Evolutionary conservation across 2,113 vertebrate genomes (phyloP), one percentile per base, ranked within the genome.

Genomic region (Siniperca chuatsi): DNA sequence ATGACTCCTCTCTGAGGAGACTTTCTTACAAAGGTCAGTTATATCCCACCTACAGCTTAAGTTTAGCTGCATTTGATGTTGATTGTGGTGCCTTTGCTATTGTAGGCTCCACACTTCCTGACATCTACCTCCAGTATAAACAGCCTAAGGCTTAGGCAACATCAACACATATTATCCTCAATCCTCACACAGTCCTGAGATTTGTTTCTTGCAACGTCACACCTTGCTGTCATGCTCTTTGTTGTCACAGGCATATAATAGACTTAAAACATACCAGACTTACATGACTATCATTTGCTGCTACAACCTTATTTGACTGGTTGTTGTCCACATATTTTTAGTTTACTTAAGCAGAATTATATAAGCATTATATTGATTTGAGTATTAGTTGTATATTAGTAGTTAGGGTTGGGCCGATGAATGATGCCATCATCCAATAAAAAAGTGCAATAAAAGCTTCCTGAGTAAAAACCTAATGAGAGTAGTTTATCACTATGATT

Each of bases 11-110:
- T 84, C 71, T 87, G 25, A 78, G 68, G 71, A 86, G 82, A 78
- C 81, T 84, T 81, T 78, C 85, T 71, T 62, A 13, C 29, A 82
- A 87, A 88, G 83, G 88, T 73, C 85, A 46, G 50, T 77, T 82
- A 52, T 50, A 58, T 55, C 64, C 54, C 42, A 1, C 21, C 68
- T 73, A 40, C 48, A 64, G 62, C 52, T 88, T 54, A 50, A 58
- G 55, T 52, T 10, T 54, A 60, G 70, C 57, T 57, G 68, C 68
- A 78, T 85, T 85, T 85, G 66, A 84, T 70, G 72, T 62, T 21
- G 61, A 82, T 62, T 66, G 50, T 84, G 66, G 23, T 54, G 33
- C 48, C 23, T 72, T 86, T 81, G 60, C 66, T 83, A 13, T 58
- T 50, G 42, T 68, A 62, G 71, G 61, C 57, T 37, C 68, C 40